Conservation (phyloP, 2,797 vertebrate species). For the Crenuchus spilurus region DNA sequence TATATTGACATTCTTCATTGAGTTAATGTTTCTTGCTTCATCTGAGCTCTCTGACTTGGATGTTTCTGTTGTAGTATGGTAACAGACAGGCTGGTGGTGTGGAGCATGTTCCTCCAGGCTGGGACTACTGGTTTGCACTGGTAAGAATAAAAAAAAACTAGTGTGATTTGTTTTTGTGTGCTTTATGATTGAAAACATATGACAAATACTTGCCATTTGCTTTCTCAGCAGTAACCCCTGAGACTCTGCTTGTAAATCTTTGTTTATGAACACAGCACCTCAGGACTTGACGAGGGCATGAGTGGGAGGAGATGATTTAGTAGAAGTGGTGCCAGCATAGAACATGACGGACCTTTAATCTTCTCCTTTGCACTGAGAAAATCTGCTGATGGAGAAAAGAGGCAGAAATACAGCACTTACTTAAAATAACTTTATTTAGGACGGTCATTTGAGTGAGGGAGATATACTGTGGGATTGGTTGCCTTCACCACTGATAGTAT, state of each 20-base stretch:
- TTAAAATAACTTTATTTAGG: slow-evolving; percentile 10
- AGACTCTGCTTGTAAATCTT: not conserved
- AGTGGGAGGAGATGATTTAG: slow-evolving; percentile 5
- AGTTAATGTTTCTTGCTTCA: too few relatives aligned
- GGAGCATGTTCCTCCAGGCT: slow-evolving; percentile 89
- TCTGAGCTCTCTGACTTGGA: too few relatives aligned
- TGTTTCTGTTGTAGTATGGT: slow-evolving; percentile 85
- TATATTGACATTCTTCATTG: too few relatives aligned
- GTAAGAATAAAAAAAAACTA: slow-evolving; percentile 71
- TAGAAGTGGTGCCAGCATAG: not conserved
- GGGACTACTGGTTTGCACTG: slow-evolving; percentile 95
- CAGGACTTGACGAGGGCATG: not conserved
- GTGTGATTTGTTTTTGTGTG: not conserved
- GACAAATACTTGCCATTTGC: not conserved
- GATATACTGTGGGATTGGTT: too few relatives aligned
- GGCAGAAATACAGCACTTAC: not conserved
- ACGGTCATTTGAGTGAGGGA: too few relatives aligned
- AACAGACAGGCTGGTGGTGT: slow-evolving; percentile 87
- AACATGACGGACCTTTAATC: slow-evolving; percentile 16
- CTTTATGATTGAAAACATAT: not conserved
- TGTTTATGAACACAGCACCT: not conserved
- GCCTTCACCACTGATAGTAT: too few relatives aligned
- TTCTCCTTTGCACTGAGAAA: slow-evolving; percentile 23
- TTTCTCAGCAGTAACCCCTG: not conserved
- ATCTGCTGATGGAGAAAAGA: not conserved